phyloP scores from a whole-genome alignment of 2,797 vertebrate species.

The Siniperca obscura region DNA sequence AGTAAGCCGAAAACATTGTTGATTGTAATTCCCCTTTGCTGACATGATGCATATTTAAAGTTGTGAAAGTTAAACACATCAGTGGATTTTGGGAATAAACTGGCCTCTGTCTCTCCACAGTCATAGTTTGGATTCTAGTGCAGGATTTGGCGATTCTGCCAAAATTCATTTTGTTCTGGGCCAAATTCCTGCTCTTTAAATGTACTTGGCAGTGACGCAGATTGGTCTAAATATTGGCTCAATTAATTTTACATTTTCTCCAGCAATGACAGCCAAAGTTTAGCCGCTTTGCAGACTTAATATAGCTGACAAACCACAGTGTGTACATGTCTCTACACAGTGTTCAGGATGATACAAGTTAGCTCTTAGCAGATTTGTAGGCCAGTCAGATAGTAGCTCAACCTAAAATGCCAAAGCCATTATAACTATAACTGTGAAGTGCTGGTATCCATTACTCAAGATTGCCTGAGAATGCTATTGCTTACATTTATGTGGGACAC shows the following conservation, averaged over 20 bases:
- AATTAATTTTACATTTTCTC: conserved; percentile 46
- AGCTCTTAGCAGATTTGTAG: conserved; percentile 15
- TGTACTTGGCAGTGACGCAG: conserved; percentile 40
- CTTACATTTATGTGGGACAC: conserved; percentile 1
- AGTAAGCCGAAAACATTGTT: not conserved
- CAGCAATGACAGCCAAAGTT: conserved; percentile 28
- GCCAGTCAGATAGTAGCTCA: conserved; percentile 42
- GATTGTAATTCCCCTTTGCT: not conserved
- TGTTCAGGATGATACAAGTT: conserved; percentile 5
- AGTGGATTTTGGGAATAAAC: conserved; percentile 5
- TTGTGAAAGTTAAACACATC: conserved; percentile 4
- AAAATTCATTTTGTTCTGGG: conserved; percentile 16
- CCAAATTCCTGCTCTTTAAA: conserved; percentile 48
- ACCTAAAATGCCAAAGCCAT: conserved; percentile 44
- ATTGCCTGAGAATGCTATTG: not conserved
- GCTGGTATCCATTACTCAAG: conserved; percentile 29
- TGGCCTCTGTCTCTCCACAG: conserved; percentile 12
- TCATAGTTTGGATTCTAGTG: conserved; percentile 20
- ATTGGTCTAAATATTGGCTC: conserved; percentile 47
- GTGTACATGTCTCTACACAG: not conserved
- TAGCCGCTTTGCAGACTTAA: conserved; percentile 11
- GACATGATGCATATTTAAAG: not conserved
- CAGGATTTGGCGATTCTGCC: not conserved
- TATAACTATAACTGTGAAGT: conserved; percentile 29
- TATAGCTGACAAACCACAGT: not conserved